phyloP scores from a whole-genome alignment of 2,797 vertebrate species.

The Melopsittacus undulatus region DNA sequence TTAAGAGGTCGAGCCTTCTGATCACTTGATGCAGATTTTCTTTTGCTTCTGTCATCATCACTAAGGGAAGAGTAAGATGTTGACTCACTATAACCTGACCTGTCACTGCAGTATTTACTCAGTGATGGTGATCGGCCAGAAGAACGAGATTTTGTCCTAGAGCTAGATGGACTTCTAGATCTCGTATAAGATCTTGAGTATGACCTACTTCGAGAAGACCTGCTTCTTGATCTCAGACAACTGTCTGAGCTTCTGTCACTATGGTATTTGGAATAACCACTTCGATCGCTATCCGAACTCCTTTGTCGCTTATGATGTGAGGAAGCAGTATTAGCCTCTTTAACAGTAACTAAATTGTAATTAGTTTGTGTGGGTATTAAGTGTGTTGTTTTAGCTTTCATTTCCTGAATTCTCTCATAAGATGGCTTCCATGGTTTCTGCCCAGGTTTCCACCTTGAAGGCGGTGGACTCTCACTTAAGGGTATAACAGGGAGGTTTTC shows the following conservation, averaged over 20 bases:
- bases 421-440: slow-evolving; percentile 99
- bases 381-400: slow-evolving; percentile 84
- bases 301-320: slow-evolving; percentile 63
- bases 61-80: slow-evolving; percentile 82
- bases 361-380: slow-evolving; percentile 69
- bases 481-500: slow-evolving; percentile 89
- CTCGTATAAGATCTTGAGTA: slow-evolving; percentile 83
- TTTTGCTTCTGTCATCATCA: slow-evolving; percentile 64
- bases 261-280: slow-evolving; percentile 71
- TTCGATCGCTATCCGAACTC: slow-evolving; percentile 75
- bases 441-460: slow-evolving; percentile 96
- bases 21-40: slow-evolving; percentile 60
- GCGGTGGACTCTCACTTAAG: slow-evolving; percentile 94
- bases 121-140: slow-evolving; percentile 67
- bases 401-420: slow-evolving; percentile 90
- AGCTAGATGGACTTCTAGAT: slow-evolving; percentile 84
- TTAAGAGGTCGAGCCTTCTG: slow-evolving; percentile 74
- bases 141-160: slow-evolving; percentile 78
- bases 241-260: slow-evolving; percentile 76
- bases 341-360: slow-evolving; percentile 52
- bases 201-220: slow-evolving; percentile 84
- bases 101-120: slow-evolving; percentile 76
- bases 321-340: slow-evolving; percentile 69
- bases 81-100: slow-evolving; percentile 82
- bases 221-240: slow-evolving; percentile 75